phyloP scores from a whole-genome alignment of 1,140 invertebrate species.

The Drosophila rhopaloa region DNA sequence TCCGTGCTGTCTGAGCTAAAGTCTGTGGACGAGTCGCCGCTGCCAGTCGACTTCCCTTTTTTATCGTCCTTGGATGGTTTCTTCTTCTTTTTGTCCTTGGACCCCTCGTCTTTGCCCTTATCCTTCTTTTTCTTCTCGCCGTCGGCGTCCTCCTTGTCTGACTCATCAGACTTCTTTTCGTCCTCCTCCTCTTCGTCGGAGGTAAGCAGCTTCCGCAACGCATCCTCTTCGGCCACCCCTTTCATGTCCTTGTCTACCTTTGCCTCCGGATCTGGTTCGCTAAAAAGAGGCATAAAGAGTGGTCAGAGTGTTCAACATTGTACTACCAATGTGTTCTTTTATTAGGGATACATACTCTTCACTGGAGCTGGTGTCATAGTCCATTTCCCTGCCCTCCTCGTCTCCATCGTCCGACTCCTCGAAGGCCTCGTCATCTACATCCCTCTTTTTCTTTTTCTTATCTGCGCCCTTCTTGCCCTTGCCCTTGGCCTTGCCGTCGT shows the following conservation, averaged over 20 bases:
- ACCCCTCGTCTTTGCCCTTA: conserved; percentile 87
- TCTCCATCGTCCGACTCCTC: conserved; percentile 99
- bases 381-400: conserved; percentile 95
- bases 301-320: neutral
- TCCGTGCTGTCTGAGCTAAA: conserved; percentile 91
- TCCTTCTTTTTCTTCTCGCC: conserved; percentile 87
- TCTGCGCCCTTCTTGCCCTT: conserved; percentile 87
- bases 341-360: conserved; percentile 85
- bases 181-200: conserved; percentile 96
- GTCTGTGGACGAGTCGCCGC: conserved; percentile 87
- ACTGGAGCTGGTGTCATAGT: conserved; percentile 94
- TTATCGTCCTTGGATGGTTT: conserved; percentile 87
- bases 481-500: conserved; percentile 85
- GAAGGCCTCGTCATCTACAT: conserved; percentile 93
- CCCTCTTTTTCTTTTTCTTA: conserved; percentile 91
- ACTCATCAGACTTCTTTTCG: conserved; percentile 88
- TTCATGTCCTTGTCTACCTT: conserved; percentile 91
- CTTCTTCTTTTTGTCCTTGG: conserved; percentile 87
- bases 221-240: conserved; percentile 95
- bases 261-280: conserved; percentile 91
- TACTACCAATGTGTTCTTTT: neutral
- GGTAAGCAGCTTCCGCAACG: conserved; percentile 91
- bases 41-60: conserved; percentile 84
- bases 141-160: conserved; percentile 86
- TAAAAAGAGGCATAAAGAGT: conserved; percentile 46